A percentile compares a stretch with the other conserved stretches of the same genome.
Conservation (phyloP, 2,113 vertebrate genomes). For the Mormyrus iriodes region DNA sequence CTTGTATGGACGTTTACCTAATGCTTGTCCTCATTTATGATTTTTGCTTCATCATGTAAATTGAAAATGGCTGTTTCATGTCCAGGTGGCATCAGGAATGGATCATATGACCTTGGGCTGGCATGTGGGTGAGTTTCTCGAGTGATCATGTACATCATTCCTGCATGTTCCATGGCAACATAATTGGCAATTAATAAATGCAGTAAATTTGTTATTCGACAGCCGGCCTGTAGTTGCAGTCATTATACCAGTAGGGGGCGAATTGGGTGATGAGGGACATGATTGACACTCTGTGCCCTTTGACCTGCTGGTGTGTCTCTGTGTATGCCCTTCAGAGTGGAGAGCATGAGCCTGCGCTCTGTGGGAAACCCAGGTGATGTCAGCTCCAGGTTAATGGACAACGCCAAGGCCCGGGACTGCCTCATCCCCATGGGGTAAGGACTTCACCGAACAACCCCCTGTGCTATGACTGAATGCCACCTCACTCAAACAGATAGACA, state of each 20-base stretch:
- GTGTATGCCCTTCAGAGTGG: slow-evolving; percentile 60
- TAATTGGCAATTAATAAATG: neutral
- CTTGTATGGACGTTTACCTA: neutral
- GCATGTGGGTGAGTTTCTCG: slow-evolving; percentile 79
- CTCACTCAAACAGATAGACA: no score
- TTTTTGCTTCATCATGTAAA: neutral
- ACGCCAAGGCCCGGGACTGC: slow-evolving; percentile 74
- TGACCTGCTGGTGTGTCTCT: neutral
- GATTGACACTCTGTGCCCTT: neutral
- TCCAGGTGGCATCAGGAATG: slow-evolving; percentile 86
- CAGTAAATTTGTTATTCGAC: neutral
- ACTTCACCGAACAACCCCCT: neutral
- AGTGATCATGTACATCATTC: neutral
- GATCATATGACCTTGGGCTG: slow-evolving; percentile 81
- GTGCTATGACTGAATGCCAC: no score
- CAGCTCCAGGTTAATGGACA: slow-evolving; percentile 68
- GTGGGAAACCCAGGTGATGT: slow-evolving; percentile 69
- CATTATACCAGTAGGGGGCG: neutral
- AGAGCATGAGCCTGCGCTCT: slow-evolving; percentile 76
- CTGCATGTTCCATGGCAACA: neutral
- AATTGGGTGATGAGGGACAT: neutral
- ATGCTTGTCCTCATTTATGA: neutral
- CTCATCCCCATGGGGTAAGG: slow-evolving; percentile 79
- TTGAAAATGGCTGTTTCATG: slow-evolving; percentile 18
- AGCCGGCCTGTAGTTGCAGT: neutral